Percentiles rank a stretch among this genome's conserved stretches.
These are phyloP conservation scores for Seriola quinqueradiata DNA, from an alignment of 2,113 vertebrate genomes.

Conservation along the genomic window DNA sequence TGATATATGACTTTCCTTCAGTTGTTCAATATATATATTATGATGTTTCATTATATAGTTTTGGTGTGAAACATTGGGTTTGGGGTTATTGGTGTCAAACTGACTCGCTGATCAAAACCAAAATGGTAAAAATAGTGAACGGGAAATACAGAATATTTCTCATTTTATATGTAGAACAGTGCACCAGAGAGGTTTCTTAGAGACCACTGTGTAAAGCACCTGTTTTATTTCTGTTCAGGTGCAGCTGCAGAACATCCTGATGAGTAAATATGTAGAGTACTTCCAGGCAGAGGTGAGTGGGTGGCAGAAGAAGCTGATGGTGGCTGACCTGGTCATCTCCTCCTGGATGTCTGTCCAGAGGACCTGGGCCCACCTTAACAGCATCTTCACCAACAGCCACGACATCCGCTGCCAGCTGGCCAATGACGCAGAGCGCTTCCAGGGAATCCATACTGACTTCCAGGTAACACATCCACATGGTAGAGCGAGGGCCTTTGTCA, in stretches of 20 bases:
- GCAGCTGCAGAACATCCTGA: conserved; percentile 87
- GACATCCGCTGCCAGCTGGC: conserved; percentile 88
- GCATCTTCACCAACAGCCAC: conserved; percentile 88
- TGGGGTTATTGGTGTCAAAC: not conserved
- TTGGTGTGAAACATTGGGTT: not conserved
- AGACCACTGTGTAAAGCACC: not conserved
- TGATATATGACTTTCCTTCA: not conserved
- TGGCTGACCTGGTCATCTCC: conserved; percentile 86
- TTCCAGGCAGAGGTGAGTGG: conserved; percentile 87
- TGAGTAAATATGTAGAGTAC: conserved; percentile 90
- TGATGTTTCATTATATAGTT: not conserved
- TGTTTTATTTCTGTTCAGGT: conserved; percentile 67
- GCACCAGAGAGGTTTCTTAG: not conserved
- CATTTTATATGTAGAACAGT: not conserved
- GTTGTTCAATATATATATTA: not conserved
- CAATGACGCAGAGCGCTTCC: conserved; percentile 84
- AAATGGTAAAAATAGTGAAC: not conserved
- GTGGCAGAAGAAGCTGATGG: conserved; percentile 87
- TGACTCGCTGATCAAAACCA: not conserved
- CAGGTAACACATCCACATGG: conserved; percentile 74
- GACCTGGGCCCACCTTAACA: conserved; percentile 88
- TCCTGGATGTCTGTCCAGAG: conserved; percentile 87
- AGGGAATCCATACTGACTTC: conserved; percentile 86
- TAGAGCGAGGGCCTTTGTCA: not conserved
- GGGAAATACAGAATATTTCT: not conserved